Evolutionary conservation across 2,113 vertebrate genomes (phyloP).

Genomic region (Melanotaenia duboulayi): DNA sequence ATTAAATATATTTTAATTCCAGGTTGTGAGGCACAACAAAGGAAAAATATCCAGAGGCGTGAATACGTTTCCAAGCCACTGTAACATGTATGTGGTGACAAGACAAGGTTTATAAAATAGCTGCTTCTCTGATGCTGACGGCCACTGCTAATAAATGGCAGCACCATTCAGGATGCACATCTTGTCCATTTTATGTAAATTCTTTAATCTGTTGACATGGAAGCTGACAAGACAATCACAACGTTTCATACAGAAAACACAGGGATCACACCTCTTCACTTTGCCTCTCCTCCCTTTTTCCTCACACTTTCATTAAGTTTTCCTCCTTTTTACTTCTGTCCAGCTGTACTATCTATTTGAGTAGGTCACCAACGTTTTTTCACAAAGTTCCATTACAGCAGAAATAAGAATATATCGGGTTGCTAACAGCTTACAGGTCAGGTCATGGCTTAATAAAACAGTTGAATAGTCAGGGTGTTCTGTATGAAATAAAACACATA

Average conservation of each 20-base stretch:
- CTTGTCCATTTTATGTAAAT: too few relatives aligned
- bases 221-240: too few relatives aligned
- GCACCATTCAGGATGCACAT: too few relatives aligned
- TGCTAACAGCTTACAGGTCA: slow-evolving; percentile 22
- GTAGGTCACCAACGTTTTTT: slow-evolving; percentile 31
- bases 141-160: too few relatives aligned
- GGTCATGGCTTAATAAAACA: slow-evolving; percentile 20
- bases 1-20: too few relatives aligned
- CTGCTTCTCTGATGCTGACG: too few relatives aligned
- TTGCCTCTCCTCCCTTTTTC: background rate
- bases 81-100: too few relatives aligned
- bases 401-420: slow-evolving; percentile 1
- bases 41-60: too few relatives aligned
- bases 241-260: background rate
- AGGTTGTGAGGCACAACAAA: too few relatives aligned
- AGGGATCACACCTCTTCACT: background rate
- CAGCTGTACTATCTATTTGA: slow-evolving; percentile 22
- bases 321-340: background rate
- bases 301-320: background rate
- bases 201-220: too few relatives aligned
- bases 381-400: slow-evolving; percentile 20
- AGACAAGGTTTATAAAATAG: too few relatives aligned
- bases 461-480: slow-evolving; percentile 2
- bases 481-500: slow-evolving; percentile 19
- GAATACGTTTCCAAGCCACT: too few relatives aligned